These are phyloP conservation scores for Acanthurus tractus DNA, from an alignment of 2,797 vertebrate genomes.

Conservation along the genomic window DNA sequence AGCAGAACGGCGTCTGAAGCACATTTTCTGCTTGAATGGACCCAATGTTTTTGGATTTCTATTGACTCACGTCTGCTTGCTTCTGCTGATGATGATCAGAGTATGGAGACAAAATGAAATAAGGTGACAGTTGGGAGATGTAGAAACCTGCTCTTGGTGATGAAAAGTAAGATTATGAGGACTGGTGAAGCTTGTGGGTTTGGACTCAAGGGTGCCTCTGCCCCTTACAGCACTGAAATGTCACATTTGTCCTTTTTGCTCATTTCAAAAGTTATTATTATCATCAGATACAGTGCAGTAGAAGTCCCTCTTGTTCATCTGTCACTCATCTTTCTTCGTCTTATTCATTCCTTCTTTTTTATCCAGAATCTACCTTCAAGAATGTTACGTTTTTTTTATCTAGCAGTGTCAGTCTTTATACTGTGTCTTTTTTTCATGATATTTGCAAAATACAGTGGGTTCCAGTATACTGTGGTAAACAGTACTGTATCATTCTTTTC, in stretches of 20 bases:
- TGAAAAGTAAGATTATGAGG: constrained; percentile 62
- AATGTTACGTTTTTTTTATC: constrained; percentile 19
- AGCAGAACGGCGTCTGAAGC: constrained; percentile 53
- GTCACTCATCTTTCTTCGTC: constrained; percentile 46
- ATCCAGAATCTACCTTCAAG: constrained; percentile 47
- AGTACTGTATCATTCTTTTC: not conserved
- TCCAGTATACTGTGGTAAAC: not conserved
- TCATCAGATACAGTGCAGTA: constrained; percentile 49
- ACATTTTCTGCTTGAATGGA: constrained; percentile 74
- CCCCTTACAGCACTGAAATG: constrained; percentile 57
- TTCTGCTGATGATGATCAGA: constrained; percentile 51
- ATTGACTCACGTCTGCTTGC: constrained; percentile 58
- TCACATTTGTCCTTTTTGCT: constrained; percentile 72
- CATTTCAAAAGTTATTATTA: constrained; percentile 72
- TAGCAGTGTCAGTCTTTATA: constrained; percentile 3
- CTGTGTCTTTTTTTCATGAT: constrained; percentile 4
- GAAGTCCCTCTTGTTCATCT: constrained; percentile 29
- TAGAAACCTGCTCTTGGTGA: constrained; percentile 62
- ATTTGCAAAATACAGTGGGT: constrained; percentile 34
- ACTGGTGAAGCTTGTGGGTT: constrained; percentile 32
- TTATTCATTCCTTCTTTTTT: constrained; percentile 61
- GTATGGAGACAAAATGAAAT: constrained; percentile 43
- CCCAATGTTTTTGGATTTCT: constrained; percentile 74
- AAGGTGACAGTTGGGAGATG: constrained; percentile 53
- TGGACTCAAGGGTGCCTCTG: constrained; percentile 48